Evolutionary conservation across 1,140 invertebrate genomes (phyloP).

Genomic region (Diachasma alloeum): DNA sequence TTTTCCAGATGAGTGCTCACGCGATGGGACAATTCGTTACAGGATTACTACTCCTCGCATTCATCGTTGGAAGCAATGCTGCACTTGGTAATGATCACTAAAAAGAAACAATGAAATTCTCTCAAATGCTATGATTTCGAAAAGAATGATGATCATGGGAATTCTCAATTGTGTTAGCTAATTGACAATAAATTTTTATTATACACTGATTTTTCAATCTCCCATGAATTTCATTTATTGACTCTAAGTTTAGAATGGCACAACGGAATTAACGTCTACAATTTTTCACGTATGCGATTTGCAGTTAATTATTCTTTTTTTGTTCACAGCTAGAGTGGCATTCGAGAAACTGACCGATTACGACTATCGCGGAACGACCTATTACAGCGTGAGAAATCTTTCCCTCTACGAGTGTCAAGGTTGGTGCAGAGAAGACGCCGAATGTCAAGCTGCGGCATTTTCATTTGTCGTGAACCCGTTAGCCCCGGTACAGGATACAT

Average conservation of each 20-base stretch:
- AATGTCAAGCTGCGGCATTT: conserved; percentile 90
- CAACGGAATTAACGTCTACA: no score
- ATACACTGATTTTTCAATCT: no score
- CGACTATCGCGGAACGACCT: conserved; percentile 89
- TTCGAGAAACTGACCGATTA: conserved; percentile 94
- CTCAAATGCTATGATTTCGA: conserved; percentile 22
- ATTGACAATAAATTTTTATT: no score
- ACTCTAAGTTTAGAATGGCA: no score
- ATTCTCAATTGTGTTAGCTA: no score
- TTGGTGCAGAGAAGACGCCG: conserved; percentile 90
- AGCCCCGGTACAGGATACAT: conserved; percentile 89
- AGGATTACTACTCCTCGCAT: conserved; percentile 40
- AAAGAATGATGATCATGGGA: no score
- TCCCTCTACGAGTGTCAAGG: conserved; percentile 94
- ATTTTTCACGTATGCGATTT: neutral
- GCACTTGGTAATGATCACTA: conserved; percentile 46
- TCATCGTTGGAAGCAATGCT: conserved; percentile 48
- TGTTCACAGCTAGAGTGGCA: conserved; percentile 76
- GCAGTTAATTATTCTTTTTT: conserved; percentile 8
- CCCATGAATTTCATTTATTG: no score
- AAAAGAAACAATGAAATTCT: neutral
- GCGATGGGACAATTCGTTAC: conserved; percentile 50
- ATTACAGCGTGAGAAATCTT: conserved; percentile 91
- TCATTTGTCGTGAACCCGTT: conserved; percentile 92
- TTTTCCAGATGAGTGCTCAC: conserved; percentile 58